Conservation (phyloP, 1,140 invertebrate genomes). For the Drosophila tropicalis region DNA sequence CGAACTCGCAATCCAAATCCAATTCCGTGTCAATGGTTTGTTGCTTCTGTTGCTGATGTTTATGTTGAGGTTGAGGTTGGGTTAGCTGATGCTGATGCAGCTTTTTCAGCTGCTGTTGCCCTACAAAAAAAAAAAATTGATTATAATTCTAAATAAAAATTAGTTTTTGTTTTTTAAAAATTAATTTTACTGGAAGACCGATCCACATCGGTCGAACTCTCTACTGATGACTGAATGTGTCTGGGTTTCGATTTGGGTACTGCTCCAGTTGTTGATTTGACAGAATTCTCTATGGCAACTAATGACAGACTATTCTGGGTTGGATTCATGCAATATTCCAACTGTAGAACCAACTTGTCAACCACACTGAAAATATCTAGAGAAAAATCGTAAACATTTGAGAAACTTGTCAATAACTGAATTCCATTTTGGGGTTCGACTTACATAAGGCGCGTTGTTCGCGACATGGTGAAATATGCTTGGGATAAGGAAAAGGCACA, state of each 20-base stretch:
- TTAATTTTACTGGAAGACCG: conserved; percentile 1
- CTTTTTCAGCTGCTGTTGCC: not conserved
- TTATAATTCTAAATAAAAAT: not conserved
- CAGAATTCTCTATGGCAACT: not conserved
- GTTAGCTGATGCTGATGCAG: too few relatives aligned
- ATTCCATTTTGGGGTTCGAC: not conserved
- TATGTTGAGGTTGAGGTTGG: too few relatives aligned
- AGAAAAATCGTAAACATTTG: not conserved
- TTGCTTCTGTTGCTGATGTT: not conserved
- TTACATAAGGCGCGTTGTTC: conserved; percentile 38
- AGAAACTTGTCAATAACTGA: too few relatives aligned
- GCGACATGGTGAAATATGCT: conserved; percentile 17
- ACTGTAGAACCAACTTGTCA: conserved; percentile 34
- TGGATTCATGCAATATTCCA: conserved; percentile 15
- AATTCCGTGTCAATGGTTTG: conserved; percentile 20
- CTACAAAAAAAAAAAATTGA: conserved; percentile 6
- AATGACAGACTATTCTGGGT: not conserved
- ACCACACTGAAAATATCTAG: conserved; percentile 51
- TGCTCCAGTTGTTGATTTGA: conserved; percentile 20
- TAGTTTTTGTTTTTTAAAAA: not conserved
- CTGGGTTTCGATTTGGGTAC: conserved; percentile 32
- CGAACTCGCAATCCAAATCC: conserved; percentile 55
- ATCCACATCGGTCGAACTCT: not conserved
- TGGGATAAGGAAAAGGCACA: conserved; percentile 47
- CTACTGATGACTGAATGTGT: not conserved